phyloP scores from a whole-genome alignment of 2,888 invertebrate genomes.

The Cheilosia variabilis region DNA sequence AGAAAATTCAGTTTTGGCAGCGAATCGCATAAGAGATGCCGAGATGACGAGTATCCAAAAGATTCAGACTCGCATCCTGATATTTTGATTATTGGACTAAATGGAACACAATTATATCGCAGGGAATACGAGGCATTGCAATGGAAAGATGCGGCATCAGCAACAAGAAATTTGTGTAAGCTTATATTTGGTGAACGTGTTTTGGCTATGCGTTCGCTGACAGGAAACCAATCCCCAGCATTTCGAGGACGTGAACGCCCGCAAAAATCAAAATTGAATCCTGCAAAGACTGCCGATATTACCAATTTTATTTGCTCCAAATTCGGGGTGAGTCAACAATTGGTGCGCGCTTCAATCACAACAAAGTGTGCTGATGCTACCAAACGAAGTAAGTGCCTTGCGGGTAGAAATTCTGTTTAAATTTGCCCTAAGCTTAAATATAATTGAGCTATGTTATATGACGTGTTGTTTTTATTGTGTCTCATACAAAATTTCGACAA shows the following conservation, averaged over 20 bases:
- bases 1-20: background rate
- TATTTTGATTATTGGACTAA: slow-evolving; percentile 78
- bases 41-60: background rate
- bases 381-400: slow-evolving; percentile 18
- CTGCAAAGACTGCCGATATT: slow-evolving; percentile 84
- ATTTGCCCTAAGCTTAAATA: too few relatives aligned
- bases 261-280: slow-evolving; percentile 81
- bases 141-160: slow-evolving; percentile 84
- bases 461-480: too few relatives aligned
- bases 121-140: slow-evolving; percentile 83
- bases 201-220: slow-evolving; percentile 85
- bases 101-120: slow-evolving; percentile 79
- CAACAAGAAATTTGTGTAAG: slow-evolving; percentile 84
- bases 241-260: slow-evolving; percentile 76
- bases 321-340: slow-evolving; percentile 21
- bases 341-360: slow-evolving; percentile 78
- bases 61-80: background rate
- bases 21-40: background rate
- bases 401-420: background rate
- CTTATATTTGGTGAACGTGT: slow-evolving; percentile 84
- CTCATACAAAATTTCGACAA: too few relatives aligned
- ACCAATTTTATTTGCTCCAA: slow-evolving; percentile 80
- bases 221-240: slow-evolving; percentile 85
- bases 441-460: too few relatives aligned
- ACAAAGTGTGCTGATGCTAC: slow-evolving; percentile 75